Conservation (phyloP, 1,140 invertebrate genomes). For the Bactericera cockerelli region DNA sequence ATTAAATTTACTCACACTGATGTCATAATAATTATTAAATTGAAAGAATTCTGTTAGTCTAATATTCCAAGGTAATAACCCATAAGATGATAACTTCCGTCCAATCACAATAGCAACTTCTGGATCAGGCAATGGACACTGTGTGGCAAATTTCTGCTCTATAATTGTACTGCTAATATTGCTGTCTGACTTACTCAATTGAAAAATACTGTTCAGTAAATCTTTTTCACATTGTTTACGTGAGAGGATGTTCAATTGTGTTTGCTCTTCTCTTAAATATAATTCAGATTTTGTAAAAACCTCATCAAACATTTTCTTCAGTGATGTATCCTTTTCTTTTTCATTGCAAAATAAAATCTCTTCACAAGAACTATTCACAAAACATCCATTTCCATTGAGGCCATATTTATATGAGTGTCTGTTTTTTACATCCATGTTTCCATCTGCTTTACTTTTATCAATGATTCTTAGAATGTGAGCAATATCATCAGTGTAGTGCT, state of each 20-base stretch:
- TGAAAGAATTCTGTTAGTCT: conserved; percentile 6
- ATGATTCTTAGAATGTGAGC: no score
- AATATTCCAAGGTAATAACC: background rate
- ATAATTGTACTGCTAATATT: background rate
- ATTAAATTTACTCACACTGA: conserved; percentile 1
- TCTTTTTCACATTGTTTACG: background rate
- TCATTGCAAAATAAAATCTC: no score
- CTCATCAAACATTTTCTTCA: no score
- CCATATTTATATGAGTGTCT: no score
- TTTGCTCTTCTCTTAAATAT: no score
- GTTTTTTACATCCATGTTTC: no score
- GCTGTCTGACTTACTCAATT: background rate
- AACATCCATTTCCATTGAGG: no score
- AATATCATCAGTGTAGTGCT: no score
- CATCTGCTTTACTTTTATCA: no score
- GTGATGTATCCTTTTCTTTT: no score
- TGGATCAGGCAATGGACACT: background rate
- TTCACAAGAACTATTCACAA: no score
- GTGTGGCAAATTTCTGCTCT: background rate
- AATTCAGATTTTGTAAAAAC: no score
- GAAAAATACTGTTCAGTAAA: background rate
- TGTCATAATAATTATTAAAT: conserved; percentile 7
- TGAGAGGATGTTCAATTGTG: background rate
- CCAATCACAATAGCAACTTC: background rate
- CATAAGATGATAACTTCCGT: background rate